Conservation (phyloP, 2,888 invertebrate genomes). For the Nomada ruficornis region DNA sequence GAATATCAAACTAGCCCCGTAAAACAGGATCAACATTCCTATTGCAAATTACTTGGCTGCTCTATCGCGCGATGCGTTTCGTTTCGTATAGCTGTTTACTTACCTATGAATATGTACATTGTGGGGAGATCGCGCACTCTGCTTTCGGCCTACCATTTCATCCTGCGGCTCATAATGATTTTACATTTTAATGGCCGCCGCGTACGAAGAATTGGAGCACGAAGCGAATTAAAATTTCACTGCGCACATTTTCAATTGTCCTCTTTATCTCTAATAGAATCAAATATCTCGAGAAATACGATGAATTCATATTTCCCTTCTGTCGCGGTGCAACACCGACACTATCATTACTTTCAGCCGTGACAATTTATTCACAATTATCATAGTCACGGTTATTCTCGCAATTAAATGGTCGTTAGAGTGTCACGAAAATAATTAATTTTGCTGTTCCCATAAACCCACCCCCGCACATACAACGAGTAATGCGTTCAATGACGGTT, state of each 20-base stretch:
- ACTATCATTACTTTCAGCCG: too few species aligned
- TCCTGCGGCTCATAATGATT: conserved; percentile 34
- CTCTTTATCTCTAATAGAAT: too few species aligned
- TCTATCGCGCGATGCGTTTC: conserved; percentile 35
- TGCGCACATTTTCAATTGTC: not conserved
- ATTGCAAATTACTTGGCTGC: conserved; percentile 46
- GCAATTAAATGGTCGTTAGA: too few species aligned
- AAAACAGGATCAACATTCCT: conserved; percentile 46
- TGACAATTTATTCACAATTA: too few species aligned
- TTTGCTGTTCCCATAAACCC: not conserved
- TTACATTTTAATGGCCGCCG: conserved; percentile 28
- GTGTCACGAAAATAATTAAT: not conserved
- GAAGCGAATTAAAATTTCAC: conserved; percentile 24
- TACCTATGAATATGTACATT: conserved; percentile 53
- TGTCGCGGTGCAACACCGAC: too few species aligned
- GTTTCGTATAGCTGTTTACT: conserved; percentile 45
- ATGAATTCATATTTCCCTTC: too few species aligned
- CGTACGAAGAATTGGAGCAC: not conserved
- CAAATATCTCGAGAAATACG: too few species aligned
- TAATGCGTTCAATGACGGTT: conserved; percentile 2
- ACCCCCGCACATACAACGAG: not conserved
- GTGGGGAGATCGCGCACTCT: not conserved
- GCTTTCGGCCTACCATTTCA: conserved; percentile 7
- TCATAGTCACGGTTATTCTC: too few species aligned
- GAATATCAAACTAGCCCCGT: conserved; percentile 16